Conservation (phyloP, 2,113 vertebrate genomes). For the Ailuropoda melanoleuca region DNA sequence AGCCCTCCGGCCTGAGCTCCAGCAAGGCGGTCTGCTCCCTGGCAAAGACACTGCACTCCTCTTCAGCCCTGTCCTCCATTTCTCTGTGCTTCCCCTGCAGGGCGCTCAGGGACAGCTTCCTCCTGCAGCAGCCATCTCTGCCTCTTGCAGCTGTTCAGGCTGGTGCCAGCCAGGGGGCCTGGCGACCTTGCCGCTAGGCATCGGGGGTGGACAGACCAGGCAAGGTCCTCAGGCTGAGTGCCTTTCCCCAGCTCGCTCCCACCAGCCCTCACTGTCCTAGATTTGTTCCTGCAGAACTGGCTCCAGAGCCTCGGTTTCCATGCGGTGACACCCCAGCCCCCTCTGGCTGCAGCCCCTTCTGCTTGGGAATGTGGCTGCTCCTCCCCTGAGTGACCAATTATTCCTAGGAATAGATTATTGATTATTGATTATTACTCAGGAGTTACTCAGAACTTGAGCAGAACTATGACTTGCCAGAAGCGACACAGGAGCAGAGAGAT, state of each 20-base stretch:
- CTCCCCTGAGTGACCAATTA: too few species aligned
- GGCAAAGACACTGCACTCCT: not conserved
- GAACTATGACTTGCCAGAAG: not conserved
- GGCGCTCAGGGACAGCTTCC: not conserved
- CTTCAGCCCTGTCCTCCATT: not conserved
- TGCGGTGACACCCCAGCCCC: too few species aligned
- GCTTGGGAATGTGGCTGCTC: not conserved
- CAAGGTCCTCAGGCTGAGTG: not conserved
- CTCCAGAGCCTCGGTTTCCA: not conserved
- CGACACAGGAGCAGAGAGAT: not conserved
- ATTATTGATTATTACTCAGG: not conserved
- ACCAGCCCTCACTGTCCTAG: too few species aligned
- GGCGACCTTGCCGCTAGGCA: not conserved
- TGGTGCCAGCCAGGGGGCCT: not conserved
- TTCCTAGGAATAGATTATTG: not conserved
- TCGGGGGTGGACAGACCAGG: not conserved
- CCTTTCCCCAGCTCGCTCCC: not conserved
- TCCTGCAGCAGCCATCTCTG: not conserved
- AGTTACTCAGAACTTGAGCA: not conserved
- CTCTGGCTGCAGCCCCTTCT: not conserved
- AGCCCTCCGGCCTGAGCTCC: rapidly evolving
- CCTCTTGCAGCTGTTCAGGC: not conserved
- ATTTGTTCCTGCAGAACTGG: not conserved
- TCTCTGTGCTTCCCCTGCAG: not conserved
- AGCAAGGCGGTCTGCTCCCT: not conserved